Evolutionary conservation across 2,797 vertebrate species (phyloP), one percentile per base, ranked within the genome.

Genomic region (Sebastes flavidus): DNA sequence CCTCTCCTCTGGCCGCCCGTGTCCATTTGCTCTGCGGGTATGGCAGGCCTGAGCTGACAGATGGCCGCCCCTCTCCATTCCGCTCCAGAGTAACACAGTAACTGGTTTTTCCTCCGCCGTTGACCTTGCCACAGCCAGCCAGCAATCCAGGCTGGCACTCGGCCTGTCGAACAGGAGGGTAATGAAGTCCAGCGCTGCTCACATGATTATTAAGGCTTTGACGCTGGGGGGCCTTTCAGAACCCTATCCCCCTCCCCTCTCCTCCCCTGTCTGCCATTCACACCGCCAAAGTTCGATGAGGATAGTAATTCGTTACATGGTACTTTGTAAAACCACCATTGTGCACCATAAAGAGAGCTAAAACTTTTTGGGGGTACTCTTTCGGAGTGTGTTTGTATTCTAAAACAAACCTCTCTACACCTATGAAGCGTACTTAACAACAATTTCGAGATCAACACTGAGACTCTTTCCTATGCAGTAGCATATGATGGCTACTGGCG

Each of bases 71-170:
- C 95, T 94, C 94, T 94, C 94, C 93, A 95, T 94, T 94, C 94
- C 93, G 93, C 95, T 95, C 95, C 94, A 94, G 94, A 94, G 94
- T 94, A 95, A 95, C 94, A 95, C 95, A 96, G 95, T 96, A 95
- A 96, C 96, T 95, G 95, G 94, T 95, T 96, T 96, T 95, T 95
- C 95, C 95, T 95, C 93, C 92, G 95, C 94, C 95, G 95, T 95
- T 96, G 95, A 96, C 96, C 96, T 96, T 96, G 96, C 96, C 95
- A 91, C 94, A 95, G 94, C 95, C 95, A 94, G 94, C 94, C 94
- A 95, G 94, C 93, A 92, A 95, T 94, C 93, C 94, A 87, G 94
- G 92, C 95, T 96, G 95, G 96, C 96, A 94, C 91, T 92, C 90
- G 87, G 95, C 95, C 95, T 94, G 94, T 93, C 90, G 95, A 95